These are phyloP conservation scores for Palythoa grandis DNA, from an alignment of 92 coral and sea anemone species.

Conservation along the genomic window DNA sequence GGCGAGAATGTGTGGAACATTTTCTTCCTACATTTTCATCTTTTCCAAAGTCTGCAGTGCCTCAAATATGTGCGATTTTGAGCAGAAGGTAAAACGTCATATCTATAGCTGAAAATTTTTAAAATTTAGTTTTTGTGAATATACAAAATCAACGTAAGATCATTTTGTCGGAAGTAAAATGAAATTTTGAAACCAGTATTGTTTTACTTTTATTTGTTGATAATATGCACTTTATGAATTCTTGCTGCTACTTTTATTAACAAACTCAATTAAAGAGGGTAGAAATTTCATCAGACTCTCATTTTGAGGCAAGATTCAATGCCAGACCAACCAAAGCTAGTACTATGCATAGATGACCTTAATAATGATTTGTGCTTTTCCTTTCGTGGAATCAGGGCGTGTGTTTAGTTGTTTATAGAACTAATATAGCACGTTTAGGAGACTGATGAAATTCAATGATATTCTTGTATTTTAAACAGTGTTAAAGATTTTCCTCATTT, in stretches of 20 bases:
- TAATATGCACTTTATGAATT: not conserved
- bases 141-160: not conserved
- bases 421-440: not conserved
- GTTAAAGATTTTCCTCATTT: not conserved
- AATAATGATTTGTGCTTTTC: not conserved
- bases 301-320: not conserved
- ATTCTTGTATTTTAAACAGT: not conserved
- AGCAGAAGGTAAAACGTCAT: constrained; percentile 71
- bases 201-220: not conserved
- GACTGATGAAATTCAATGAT: not conserved
- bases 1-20: constrained; percentile 75
- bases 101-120: not conserved
- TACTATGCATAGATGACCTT: not conserved
- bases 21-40: constrained; percentile 72
- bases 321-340: not conserved
- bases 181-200: not conserved
- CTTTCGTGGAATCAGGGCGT: not conserved
- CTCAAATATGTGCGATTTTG: constrained; percentile 74
- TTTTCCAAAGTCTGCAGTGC: constrained; percentile 66
- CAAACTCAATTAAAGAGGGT: not conserved
- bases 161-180: not conserved
- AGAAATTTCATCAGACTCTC: not conserved
- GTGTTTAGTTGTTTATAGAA: not conserved
- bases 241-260: not conserved
- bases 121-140: not conserved